A percentile compares a stretch with the other conserved stretches of the same genome.
Evolutionary conservation across 2,797 vertebrate species (phyloP).

Genomic region (Eidolon dupreanum): DNA sequence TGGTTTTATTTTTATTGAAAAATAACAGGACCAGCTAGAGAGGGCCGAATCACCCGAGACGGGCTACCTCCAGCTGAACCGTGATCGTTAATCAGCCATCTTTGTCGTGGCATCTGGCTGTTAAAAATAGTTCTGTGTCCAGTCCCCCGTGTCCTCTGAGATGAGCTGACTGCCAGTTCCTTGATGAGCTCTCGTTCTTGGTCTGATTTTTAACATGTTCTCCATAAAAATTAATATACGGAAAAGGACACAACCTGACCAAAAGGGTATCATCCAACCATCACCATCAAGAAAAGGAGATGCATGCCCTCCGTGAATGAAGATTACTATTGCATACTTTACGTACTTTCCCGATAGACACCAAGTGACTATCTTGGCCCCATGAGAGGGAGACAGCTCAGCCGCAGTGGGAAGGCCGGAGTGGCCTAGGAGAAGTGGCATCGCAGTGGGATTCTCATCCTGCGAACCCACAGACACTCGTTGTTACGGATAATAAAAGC

Average conservation of each 20-base stretch:
- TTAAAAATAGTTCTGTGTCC: neutral
- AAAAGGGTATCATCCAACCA: neutral
- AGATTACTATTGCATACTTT: neutral
- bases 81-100: neutral
- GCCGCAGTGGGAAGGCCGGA: neutral
- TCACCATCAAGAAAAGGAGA: neutral
- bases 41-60: neutral
- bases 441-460: neutral
- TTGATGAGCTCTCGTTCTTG: neutral
- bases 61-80: neutral
- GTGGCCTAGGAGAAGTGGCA: neutral
- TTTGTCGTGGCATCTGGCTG: neutral
- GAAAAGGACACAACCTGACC: neutral
- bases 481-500: neutral
- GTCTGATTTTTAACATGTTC: neutral
- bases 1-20: conserved; percentile 9
- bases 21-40: neutral
- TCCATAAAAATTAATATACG: neutral
- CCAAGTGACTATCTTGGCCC: neutral
- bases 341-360: neutral
- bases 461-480: neutral
- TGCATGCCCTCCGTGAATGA: neutral
- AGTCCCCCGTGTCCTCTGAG: neutral
- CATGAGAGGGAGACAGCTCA: neutral
- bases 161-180: neutral